Conservation (phyloP, 2,797 vertebrate genomes). For the Myripristis jacobus region DNA sequence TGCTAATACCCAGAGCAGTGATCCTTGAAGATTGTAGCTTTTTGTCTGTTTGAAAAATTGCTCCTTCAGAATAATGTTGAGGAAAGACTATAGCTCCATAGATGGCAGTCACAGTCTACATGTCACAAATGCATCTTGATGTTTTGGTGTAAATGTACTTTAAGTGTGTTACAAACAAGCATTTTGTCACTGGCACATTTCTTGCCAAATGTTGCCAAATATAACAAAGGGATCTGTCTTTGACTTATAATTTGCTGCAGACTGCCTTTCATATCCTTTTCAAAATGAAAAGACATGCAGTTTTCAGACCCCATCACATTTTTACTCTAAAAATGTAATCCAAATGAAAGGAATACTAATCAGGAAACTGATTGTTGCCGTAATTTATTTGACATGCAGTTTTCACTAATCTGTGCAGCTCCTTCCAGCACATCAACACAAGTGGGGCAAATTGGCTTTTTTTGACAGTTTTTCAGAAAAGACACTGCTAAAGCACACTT, state of each 20-base stretch:
- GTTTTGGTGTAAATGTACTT: background rate
- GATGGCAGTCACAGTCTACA: background rate
- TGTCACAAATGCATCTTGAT: background rate
- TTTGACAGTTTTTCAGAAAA: background rate
- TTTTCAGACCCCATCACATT: slow-evolving; percentile 1
- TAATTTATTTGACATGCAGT: slow-evolving; percentile 4
- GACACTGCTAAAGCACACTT: slow-evolving; percentile 4
- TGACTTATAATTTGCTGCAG: no score
- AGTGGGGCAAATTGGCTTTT: slow-evolving; percentile 16
- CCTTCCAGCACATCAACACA: background rate
- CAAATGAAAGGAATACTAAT: background rate
- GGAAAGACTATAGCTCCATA: slow-evolving; percentile 29
- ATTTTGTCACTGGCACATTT: no score
- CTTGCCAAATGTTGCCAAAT: no score
- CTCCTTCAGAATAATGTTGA: slow-evolving; percentile 47
- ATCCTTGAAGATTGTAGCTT: background rate
- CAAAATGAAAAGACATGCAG: background rate
- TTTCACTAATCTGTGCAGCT: slow-evolving; percentile 13
- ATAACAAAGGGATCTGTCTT: no score
- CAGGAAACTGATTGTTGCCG: slow-evolving; percentile 1
- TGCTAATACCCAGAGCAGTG: background rate
- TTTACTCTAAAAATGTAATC: background rate
- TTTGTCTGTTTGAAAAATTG: slow-evolving; percentile 20
- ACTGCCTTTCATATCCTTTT: background rate
- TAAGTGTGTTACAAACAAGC: no score